Base-by-base conservation (phyloP, 1,140 invertebrate species). In the Trinorchestia longiramus region DNA sequence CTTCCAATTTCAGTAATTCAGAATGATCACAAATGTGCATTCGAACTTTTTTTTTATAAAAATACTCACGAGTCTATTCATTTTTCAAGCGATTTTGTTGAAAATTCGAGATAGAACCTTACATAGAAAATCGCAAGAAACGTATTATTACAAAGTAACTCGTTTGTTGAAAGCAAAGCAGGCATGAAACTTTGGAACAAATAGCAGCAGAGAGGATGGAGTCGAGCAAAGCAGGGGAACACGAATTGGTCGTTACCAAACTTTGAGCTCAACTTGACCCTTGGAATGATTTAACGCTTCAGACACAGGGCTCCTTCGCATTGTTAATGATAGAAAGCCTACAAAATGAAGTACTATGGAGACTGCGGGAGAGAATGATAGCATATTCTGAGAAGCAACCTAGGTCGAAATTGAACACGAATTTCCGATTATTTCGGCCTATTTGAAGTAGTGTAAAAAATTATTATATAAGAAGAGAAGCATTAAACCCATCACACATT, bases 251-350 rank as follows among this genome's bases (percentile, higher is more conserved):
- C 41, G 88, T 42, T 91, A 42, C 4, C 88, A 28, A 91, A 91
- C 28, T 91, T 91, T 42, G 88, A 41, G 36, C 3, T 11, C 4
- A 91, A 91, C 88, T 91, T 91, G 88, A 43, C 88, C 41, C 88
- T 91, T 42, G 41, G 88, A 91, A 91, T 91, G 88, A 91, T 91
- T 91, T 91, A 91, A 91, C 41, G 88, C 41, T 44, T 42, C 88
- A 43, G 41, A 42, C 19, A 42, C 88, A 91, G 43, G 41, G 15
- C 62, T 77, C 36, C 88, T 43, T 91, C 88, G 88, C 41, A 91
- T 8, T 91, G 88, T 41, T 41, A 91, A 6, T 91, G 88, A 91
- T 91, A 15, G 41, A 91, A 43, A 17, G 88, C 88, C 88, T 44
- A 28, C 41, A 43, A 91, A 43, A 91, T 91, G 88, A 91, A 43